A percentile compares a stretch with the other conserved stretches of the same genome.
Evolutionary conservation across 2,797 vertebrate genomes (phyloP).

Genomic region (Mormyrops attenuatus): DNA sequence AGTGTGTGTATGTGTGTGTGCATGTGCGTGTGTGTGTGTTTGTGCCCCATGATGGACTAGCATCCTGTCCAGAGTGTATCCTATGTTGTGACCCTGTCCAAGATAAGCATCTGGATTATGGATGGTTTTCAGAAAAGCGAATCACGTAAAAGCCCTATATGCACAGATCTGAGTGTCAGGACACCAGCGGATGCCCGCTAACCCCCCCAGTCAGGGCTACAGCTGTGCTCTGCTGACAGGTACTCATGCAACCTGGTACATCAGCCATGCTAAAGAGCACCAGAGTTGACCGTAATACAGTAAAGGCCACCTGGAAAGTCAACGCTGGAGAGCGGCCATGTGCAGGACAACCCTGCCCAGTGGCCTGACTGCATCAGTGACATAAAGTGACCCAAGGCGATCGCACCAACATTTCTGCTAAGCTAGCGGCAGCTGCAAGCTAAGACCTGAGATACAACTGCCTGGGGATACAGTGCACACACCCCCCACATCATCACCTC

Average conservation of each 20-base stretch:
- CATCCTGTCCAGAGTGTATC: neutral
- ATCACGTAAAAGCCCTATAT: neutral
- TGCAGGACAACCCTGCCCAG: neutral
- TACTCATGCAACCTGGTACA: neutral
- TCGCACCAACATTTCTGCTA: neutral
- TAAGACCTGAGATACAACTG: neutral
- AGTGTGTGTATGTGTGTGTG: neutral
- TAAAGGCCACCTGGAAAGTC: neutral
- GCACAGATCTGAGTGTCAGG: neutral
- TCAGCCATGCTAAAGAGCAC: neutral
- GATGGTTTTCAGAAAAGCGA: neutral
- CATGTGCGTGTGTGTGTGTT: neutral
- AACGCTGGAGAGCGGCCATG: neutral
- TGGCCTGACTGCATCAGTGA: neutral
- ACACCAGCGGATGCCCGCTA: neutral
- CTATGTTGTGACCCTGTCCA: neutral
- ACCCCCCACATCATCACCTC: neutral
- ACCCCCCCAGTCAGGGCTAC: neutral
- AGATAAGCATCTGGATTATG: neutral
- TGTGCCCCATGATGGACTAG: neutral
- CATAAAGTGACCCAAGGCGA: neutral
- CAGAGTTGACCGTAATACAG: neutral
- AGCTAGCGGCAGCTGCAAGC: neutral
- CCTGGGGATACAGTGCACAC: neutral
- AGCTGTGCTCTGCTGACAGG: neutral